phyloP scores from a whole-genome alignment of 53 echinoderm and acorn worm species.

The Patiria pectinifera region DNA sequence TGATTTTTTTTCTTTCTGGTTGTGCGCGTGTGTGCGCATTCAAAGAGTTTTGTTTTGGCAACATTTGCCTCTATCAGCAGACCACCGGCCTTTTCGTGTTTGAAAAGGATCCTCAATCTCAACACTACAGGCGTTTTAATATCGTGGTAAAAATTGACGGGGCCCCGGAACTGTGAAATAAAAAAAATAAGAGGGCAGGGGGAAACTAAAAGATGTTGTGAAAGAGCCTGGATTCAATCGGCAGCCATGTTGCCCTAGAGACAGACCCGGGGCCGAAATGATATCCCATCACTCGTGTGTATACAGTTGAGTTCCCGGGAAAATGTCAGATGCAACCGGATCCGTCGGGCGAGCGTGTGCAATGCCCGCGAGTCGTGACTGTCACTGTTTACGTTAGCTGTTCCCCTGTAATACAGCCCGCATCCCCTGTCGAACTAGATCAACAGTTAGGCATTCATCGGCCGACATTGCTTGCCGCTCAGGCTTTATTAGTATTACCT shows the following conservation, averaged over 20 bases:
- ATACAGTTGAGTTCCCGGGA: slow-evolving; percentile 59
- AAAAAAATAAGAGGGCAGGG: background rate
- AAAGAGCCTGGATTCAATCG: slow-evolving; percentile 62
- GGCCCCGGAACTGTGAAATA: background rate
- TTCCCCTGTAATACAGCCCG: slow-evolving; percentile 54
- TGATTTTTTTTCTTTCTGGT: slow-evolving; percentile 4
- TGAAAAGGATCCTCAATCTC: background rate
- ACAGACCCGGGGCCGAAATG: slow-evolving; percentile 44
- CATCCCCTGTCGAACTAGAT: slow-evolving; percentile 46
- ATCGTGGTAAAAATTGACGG: slow-evolving; percentile 25
- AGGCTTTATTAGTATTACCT: slow-evolving; percentile 51
- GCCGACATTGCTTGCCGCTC: slow-evolving; percentile 19
- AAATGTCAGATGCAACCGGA: slow-evolving; percentile 66
- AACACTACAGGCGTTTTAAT: slow-evolving; percentile 55
- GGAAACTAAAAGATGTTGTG: background rate
- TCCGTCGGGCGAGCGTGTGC: slow-evolving; percentile 51
- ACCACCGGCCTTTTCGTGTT: slow-evolving; percentile 10
- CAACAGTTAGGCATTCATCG: slow-evolving; percentile 56
- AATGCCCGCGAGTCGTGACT: slow-evolving; percentile 64
- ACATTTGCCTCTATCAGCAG: background rate
- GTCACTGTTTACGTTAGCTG: slow-evolving; percentile 64
- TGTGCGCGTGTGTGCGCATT: background rate
- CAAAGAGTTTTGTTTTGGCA: slow-evolving; percentile 22
- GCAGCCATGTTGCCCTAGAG: slow-evolving; percentile 61
- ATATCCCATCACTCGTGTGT: slow-evolving; percentile 65